Percentiles rank a stretch among this genome's conserved stretches.
phyloP scores from a whole-genome alignment of 2,888 invertebrate genomes.

The Lasioglossum oenotherae region DNA sequence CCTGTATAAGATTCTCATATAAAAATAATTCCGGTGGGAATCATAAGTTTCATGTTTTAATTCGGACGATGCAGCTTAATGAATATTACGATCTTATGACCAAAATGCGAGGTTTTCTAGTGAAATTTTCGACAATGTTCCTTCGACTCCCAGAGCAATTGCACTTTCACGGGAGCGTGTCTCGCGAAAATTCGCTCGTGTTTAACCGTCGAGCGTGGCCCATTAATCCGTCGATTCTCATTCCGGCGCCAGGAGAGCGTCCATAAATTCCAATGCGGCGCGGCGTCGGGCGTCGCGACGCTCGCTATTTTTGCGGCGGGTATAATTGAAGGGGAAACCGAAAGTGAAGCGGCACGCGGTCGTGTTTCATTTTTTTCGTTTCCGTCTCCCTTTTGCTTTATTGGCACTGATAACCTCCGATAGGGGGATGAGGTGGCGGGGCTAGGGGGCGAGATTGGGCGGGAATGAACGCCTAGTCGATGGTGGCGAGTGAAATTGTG shows the following conservation, averaged over 20 bases:
- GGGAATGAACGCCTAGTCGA: conserved; percentile 22
- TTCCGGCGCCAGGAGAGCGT: neutral
- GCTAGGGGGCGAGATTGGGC: conserved; percentile 6
- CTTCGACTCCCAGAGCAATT: neutral
- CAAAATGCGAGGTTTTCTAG: no score
- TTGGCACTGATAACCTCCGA: conserved; percentile 19
- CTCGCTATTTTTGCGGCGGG: neutral
- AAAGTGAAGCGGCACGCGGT: neutral
- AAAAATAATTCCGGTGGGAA: no score
- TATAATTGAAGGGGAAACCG: conserved; percentile 28
- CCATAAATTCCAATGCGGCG: conserved; percentile 23
- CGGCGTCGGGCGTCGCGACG: neutral
- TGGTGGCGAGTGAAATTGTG: conserved; percentile 6
- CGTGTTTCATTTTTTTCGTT: neutral
- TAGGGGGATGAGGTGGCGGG: neutral
- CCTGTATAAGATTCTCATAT: no score
- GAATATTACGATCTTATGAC: no score
- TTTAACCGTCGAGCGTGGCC: conserved; percentile 23
- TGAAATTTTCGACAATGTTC: neutral
- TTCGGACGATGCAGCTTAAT: no score
- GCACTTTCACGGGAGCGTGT: neutral
- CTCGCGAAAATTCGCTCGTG: conserved; percentile 21
- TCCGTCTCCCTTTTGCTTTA: neutral
- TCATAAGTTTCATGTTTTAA: no score
- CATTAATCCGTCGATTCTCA: conserved; percentile 47